Base-by-base conservation (phyloP, 2,113 vertebrate genomes). In the Muntiacus reevesi region DNA sequence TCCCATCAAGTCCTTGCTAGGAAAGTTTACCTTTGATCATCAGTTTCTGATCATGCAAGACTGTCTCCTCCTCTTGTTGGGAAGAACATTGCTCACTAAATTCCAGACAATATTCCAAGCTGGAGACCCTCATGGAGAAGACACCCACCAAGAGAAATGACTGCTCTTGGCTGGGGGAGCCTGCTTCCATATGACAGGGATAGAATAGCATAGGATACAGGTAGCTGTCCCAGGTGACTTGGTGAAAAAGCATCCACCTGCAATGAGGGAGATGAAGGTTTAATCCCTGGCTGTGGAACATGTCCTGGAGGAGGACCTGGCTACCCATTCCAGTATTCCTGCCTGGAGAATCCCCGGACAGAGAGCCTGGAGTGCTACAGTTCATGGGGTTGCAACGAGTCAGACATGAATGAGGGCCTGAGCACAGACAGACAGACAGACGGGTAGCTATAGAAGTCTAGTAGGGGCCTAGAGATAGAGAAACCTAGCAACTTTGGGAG, bases 211-310 rank as follows among this genome's bases (percentile, higher is more conserved):
- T 64, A 64, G 15, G 7, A 64, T 64, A 64, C 60, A 64, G 60
- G 30, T 64, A 64, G 30, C 60, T 64, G 30, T 33, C 60, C 15
- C 60, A 64, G 7, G 30, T 64, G 7, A 33, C 60, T 33, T 3
- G 1, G 60, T 64, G 30, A 30, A 64, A 64, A 64, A 64, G 30
- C 16, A 3, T 64, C 14, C 1, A 64, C 30, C 7, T 64, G 60
- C 15, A 33, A 2, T 33, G 30, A 0, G 1, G 30, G 30, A 64
- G 60, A 64, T 0, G 0, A 64, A 4, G 3, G 14, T 64, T 33
- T 30, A 33, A 8, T 64, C 30, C 60, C 60, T 64, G 59, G 60
- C 30, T 64, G 3, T 64, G 60, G 60, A 64, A 33, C 30, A 64
- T 64, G 1, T 15, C 60, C 60, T 64, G 60, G 30, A 64, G 14